phyloP scores from a whole-genome alignment of 2,888 invertebrate genomes.

The Perizoma affinitatum region DNA sequence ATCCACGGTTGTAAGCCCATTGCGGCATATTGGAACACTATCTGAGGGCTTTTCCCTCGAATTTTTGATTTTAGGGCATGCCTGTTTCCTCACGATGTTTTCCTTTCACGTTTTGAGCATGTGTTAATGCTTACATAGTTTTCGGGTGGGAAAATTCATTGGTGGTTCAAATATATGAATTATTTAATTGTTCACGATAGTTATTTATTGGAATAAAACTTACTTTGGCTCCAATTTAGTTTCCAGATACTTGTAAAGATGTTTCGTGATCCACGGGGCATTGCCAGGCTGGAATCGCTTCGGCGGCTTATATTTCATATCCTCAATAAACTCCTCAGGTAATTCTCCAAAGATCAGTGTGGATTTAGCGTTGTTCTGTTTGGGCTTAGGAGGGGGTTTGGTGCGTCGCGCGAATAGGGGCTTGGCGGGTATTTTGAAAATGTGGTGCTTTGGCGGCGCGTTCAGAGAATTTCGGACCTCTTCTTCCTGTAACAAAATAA shows the following conservation, averaged over 20 bases:
- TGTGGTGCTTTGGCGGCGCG: slow-evolving; percentile 36
- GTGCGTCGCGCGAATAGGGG: slow-evolving; percentile 40
- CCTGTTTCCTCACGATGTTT: too few species aligned
- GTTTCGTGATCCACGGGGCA: slow-evolving; percentile 72
- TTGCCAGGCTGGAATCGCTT: slow-evolving; percentile 65
- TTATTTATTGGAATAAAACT: slow-evolving; percentile 38
- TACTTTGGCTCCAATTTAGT: slow-evolving; percentile 69
- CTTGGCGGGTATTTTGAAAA: slow-evolving; percentile 56
- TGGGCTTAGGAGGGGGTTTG: slow-evolving; percentile 44
- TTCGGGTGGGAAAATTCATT: too few species aligned
- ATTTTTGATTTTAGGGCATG: too few species aligned
- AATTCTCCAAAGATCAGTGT: slow-evolving; percentile 45
- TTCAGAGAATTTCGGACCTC: slow-evolving; percentile 53
- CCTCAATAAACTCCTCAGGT: slow-evolving; percentile 61
- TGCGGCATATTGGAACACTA: too few species aligned
- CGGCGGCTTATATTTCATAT: slow-evolving; percentile 73
- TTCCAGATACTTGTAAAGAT: slow-evolving; percentile 70
- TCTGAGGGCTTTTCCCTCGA: too few species aligned
- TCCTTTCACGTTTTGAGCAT: too few species aligned
- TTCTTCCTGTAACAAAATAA: slow-evolving; percentile 53
- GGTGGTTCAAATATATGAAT: too few species aligned
- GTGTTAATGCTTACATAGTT: too few species aligned
- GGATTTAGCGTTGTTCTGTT: slow-evolving; percentile 37
- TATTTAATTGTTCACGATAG: too few species aligned
- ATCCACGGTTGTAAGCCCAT: too few species aligned